Percentiles rank a stretch among this genome's conserved stretches.
Conservation (phyloP, 2,888 invertebrate species). For the Linnaemya vulpina region DNA sequence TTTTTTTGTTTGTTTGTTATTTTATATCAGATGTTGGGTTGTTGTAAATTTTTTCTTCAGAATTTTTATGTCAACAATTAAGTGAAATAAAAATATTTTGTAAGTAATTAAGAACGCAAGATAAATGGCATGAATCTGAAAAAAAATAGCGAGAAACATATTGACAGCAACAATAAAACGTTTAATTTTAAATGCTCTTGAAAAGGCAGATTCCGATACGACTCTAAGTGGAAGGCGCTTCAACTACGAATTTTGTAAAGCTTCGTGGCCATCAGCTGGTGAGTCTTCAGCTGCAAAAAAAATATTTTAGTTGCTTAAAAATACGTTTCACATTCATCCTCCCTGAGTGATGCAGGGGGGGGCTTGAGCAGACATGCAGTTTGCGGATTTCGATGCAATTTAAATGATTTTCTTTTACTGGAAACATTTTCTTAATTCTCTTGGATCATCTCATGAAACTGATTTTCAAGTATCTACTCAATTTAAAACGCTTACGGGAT, state of each 20-base stretch:
- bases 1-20: background rate
- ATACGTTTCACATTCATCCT: background rate
- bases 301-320: no score
- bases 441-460: background rate
- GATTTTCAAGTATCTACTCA: background rate
- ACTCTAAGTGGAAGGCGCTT: no score
- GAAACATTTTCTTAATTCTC: background rate
- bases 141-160: background rate
- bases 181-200: no score
- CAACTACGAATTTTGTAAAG: no score
- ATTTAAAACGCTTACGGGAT: background rate
- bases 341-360: background rate
- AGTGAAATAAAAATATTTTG: constrained; percentile 3
- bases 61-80: constrained; percentile 24
- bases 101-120: constrained; percentile 10
- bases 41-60: constrained; percentile 6
- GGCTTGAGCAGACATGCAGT: background rate
- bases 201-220: no score
- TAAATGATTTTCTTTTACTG: background rate
- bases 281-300: no score
- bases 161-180: constrained; percentile 3
- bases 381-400: constrained; percentile 38
- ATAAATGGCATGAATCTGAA: background rate
- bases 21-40: constrained; percentile 5
- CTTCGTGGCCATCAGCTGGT: no score